phyloP scores from a whole-genome alignment of 2,888 invertebrate species.

The Spilarctia lutea region DNA sequence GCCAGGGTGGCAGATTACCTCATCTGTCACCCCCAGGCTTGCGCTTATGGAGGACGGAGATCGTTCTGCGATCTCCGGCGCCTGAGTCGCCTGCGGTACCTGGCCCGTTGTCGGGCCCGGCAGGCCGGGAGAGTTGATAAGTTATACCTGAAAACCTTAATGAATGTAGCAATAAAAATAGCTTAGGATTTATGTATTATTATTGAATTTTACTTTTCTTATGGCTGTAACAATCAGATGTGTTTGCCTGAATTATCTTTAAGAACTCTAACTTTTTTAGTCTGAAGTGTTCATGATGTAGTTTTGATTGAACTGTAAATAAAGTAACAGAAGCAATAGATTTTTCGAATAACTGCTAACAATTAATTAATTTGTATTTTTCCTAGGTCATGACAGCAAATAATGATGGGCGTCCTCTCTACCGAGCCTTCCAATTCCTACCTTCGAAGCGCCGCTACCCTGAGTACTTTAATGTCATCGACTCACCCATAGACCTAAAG shows the following conservation, averaged over 20 bases:
- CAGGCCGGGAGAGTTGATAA: too few relatives aligned
- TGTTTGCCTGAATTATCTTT: too few relatives aligned
- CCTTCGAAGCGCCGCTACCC: slow-evolving; percentile 98
- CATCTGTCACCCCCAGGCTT: too few relatives aligned
- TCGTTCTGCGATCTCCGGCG: too few relatives aligned
- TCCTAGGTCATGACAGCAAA: slow-evolving; percentile 92
- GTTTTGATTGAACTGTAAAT: too few relatives aligned
- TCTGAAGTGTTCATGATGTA: too few relatives aligned
- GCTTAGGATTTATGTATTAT: neutral
- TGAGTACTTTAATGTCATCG: slow-evolving; percentile 97
- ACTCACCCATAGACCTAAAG: slow-evolving; percentile 97
- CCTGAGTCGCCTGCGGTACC: too few relatives aligned
- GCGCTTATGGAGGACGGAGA: too few relatives aligned
- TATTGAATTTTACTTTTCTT: neutral
- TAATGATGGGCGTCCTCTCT: slow-evolving; percentile 94
- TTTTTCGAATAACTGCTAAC: neutral
- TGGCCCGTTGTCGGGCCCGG: too few relatives aligned
- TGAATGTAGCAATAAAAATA: neutral
- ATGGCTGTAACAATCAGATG: neutral
- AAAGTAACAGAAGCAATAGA: too few relatives aligned
- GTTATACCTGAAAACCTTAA: neutral
- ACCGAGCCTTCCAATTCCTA: slow-evolving; percentile 95
- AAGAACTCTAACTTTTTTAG: too few relatives aligned
- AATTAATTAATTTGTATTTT: neutral
- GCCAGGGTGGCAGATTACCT: too few relatives aligned